Evolutionary conservation across 2,888 invertebrate species (phyloP), one percentile per base, ranked within the genome.

Genomic region (Macrosoma leucophasiata): DNA sequence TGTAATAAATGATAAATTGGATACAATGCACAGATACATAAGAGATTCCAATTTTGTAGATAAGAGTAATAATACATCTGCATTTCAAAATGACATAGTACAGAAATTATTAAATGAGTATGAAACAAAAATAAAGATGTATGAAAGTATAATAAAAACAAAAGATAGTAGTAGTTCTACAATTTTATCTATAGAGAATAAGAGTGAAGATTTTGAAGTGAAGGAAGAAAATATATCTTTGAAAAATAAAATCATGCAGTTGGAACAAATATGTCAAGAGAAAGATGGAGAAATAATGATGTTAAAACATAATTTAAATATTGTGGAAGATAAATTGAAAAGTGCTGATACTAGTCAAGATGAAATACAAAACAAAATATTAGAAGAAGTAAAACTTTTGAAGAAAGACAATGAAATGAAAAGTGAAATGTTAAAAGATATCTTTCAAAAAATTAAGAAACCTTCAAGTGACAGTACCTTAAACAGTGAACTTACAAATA

Each of bases 81-180:
- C 48, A 31, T 56, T 66, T 35, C 66, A 75, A 44, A 62, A 52
- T 44, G 66, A 67, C 23, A 56, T 81, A 36, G 51, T 68, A 24
- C 59, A 67, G 41, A 82, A 81, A 41, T 52, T 82, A 15, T 43
- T 82, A 11, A 36, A 40, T 25, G 81, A 81, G 53, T 82, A 81
- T 72, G 81, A 82, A 56, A 65, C 51, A 33, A 82, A 78, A 63
- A 79, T 81, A 27, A 71, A 66, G 49, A 35, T 41, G 3, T 78
- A 78, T 61, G 77, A 79, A 62, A 52, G 69, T n/a, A 40, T 71
- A 27, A 48, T 78, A 2, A 55, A 54, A 38, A 39, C 50, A 31
- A 62, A 63, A 49, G 48, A 49, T 9, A 42, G 50, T 29, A 52
- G 55, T 40, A 51, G 39, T 32, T 33, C 39, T 24, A 42, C 39